Evolutionary conservation across 2,797 vertebrate genomes (phyloP).

Genomic region (Chloroceryle amazona): DNA sequence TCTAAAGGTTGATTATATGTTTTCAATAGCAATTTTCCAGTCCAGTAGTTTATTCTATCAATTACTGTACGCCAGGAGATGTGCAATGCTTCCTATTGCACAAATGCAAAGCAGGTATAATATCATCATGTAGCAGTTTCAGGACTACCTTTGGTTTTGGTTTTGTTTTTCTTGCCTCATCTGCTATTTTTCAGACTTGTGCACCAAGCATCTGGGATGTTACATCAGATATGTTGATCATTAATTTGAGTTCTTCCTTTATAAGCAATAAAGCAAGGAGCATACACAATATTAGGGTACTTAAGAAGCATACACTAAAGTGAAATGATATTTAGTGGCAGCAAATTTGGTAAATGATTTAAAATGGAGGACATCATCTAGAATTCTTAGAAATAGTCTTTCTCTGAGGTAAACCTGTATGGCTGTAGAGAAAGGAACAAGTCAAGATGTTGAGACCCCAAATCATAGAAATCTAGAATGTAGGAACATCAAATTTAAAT

Average conservation of each 20-base stretch:
- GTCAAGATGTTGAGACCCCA: neutral
- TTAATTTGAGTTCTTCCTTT: neutral
- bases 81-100: neutral
- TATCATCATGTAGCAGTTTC: neutral
- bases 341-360: neutral
- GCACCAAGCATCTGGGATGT: neutral
- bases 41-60: neutral
- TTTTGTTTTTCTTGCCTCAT: neutral
- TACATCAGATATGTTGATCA: neutral
- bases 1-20: conserved; percentile 42
- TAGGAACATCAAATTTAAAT: neutral
- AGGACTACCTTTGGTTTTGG: neutral
- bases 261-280: neutral
- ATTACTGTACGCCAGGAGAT: neutral
- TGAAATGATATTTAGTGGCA: neutral
- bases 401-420: neutral
- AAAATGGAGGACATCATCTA: neutral
- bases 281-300: neutral
- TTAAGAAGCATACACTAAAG: neutral
- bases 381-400: neutral
- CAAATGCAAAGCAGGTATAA: neutral
- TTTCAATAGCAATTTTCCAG: conserved; percentile 66
- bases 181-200: neutral
- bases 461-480: neutral
- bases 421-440: neutral